These are phyloP conservation scores for Delichon dasypus DNA, from an alignment of 2,797 vertebrate species.

Conservation along the genomic window DNA sequence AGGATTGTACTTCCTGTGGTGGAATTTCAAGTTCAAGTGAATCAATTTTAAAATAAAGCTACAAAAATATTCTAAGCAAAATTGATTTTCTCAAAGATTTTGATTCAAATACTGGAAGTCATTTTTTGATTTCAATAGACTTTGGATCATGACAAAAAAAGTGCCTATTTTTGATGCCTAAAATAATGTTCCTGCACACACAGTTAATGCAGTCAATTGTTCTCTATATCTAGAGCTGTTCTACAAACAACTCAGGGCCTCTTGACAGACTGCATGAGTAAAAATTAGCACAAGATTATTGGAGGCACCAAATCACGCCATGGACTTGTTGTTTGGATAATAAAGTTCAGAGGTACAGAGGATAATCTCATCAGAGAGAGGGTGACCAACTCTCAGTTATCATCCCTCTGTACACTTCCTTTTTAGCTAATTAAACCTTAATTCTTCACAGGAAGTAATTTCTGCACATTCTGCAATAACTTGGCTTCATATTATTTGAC, in stretches of 20 bases:
- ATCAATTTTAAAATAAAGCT: neutral
- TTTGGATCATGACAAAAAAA: neutral
- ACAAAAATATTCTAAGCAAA: neutral
- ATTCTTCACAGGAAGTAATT: conserved; percentile 78
- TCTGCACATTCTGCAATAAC: conserved; percentile 73
- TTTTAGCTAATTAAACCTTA: conserved; percentile 82
- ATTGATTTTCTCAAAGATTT: neutral
- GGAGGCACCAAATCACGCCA: conserved; percentile 73
- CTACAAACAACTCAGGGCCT: conserved; percentile 52
- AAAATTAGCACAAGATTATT: conserved; percentile 74
- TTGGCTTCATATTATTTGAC: conserved; percentile 72
- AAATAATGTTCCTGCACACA: neutral
- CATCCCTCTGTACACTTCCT: conserved; percentile 78
- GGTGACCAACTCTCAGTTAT: conserved; percentile 77
- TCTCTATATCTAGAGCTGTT: neutral
- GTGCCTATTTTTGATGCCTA: neutral
- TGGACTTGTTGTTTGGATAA: conserved; percentile 79
- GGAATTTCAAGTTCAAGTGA: neutral
- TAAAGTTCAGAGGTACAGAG: conserved; percentile 79
- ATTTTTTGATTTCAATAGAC: neutral
- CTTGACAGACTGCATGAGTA: conserved; percentile 65
- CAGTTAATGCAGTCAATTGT: neutral
- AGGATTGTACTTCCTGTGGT: neutral
- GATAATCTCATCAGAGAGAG: conserved; percentile 78
- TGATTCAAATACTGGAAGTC: neutral